phyloP scores from a whole-genome alignment of 2,888 invertebrate species.

The Cordilura impudica region DNA sequence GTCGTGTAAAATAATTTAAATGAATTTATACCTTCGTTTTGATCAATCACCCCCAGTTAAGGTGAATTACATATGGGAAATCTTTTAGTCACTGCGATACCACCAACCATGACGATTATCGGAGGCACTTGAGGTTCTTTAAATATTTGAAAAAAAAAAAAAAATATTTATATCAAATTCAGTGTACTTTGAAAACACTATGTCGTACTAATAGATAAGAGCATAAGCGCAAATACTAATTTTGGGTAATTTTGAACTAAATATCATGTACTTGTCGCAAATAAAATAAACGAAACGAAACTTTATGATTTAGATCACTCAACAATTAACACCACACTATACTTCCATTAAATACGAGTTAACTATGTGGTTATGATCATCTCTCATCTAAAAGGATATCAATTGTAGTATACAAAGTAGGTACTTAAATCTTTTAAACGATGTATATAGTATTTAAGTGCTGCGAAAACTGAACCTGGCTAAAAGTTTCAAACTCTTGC shows the following conservation, averaged over 20 bases:
- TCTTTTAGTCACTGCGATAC: too few relatives aligned
- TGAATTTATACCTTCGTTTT: too few relatives aligned
- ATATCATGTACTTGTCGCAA: conserved; percentile 39
- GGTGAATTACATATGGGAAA: too few relatives aligned
- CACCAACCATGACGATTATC: too few relatives aligned
- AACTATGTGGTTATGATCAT: conserved; percentile 33
- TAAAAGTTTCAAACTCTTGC: conserved; percentile 1
- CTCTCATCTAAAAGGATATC: conserved; percentile 24
- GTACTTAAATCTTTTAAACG: neutral
- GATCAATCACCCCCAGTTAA: too few relatives aligned
- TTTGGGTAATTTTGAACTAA: conserved; percentile 25
- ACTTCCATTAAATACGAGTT: conserved; percentile 23
- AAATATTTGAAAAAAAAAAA: neutral
- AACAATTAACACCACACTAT: neutral
- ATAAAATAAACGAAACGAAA: conserved; percentile 32
- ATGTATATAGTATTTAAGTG: neutral
- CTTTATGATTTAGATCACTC: conserved; percentile 44
- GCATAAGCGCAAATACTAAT: neutral
- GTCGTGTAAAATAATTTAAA: too few relatives aligned
- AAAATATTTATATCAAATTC: too few relatives aligned
- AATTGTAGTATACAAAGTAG: neutral
- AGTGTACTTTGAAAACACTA: too few relatives aligned
- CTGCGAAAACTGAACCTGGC: conserved; percentile 16
- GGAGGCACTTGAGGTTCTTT: too few relatives aligned
- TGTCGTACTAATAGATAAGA: too few relatives aligned